These are phyloP conservation scores for Diabrotica virgifera DNA, from an alignment of 1,140 invertebrate genomes.

Conservation along the genomic window DNA sequence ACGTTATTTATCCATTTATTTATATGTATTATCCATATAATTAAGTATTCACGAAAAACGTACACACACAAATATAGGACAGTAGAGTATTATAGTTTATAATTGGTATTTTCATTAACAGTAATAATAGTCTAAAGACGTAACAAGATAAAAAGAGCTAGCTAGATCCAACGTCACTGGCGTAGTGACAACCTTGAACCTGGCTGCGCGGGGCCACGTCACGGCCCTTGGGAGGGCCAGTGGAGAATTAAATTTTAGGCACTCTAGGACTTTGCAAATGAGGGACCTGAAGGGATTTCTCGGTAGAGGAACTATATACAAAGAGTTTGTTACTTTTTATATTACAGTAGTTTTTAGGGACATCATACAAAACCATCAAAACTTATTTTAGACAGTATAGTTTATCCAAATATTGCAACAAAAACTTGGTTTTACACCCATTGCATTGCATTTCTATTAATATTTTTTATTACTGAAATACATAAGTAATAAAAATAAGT, in stretches of 20 bases:
- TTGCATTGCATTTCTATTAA: too few species aligned
- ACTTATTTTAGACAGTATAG: too few species aligned
- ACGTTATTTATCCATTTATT: constrained; percentile 32
- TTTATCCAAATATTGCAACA: too few species aligned
- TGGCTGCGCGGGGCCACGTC: constrained; percentile 30
- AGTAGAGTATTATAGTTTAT: constrained; percentile 36
- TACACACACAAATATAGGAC: constrained; percentile 50
- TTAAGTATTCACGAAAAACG: constrained; percentile 44
- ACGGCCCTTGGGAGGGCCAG: constrained; percentile 21
- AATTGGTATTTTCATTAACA: constrained; percentile 40
- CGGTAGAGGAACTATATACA: too few species aligned
- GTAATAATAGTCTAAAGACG: constrained; percentile 43
- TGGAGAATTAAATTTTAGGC: neutral
- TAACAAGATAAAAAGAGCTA: constrained; percentile 44
- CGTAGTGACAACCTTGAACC: constrained; percentile 38
- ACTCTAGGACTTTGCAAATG: neutral
- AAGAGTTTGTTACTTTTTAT: too few species aligned
- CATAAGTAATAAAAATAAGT: too few species aligned
- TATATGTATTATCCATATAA: constrained; percentile 38
- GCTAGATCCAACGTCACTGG: constrained; percentile 35
- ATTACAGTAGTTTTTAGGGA: too few species aligned
- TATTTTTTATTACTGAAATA: too few species aligned
- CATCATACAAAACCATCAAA: too few species aligned
- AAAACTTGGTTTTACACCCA: too few species aligned
- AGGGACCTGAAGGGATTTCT: neutral